These are phyloP conservation scores for Lasioglossum baleicum DNA, from an alignment of 1,140 invertebrate genomes.

Conservation along the genomic window DNA sequence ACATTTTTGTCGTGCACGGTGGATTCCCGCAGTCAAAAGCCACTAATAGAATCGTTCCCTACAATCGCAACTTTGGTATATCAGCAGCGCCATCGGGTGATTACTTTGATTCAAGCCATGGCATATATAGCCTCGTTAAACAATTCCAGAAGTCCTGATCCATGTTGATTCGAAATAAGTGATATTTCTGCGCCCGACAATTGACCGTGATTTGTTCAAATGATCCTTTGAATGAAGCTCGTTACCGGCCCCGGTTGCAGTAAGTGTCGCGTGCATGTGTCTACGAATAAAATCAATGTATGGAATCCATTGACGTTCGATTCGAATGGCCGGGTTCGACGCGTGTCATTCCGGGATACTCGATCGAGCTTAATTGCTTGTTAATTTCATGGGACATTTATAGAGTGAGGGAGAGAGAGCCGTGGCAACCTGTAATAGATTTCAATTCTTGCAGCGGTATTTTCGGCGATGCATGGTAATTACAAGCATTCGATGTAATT, in stretches of 20 bases:
- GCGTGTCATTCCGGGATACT: background rate
- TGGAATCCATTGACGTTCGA: conserved; percentile 11
- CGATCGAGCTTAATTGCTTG: conserved; percentile 39
- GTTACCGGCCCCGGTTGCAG: conserved; percentile 1
- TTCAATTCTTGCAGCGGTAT: background rate
- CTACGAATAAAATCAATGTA: conserved; percentile 47
- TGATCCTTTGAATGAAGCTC: conserved; percentile 44
- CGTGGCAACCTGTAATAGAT: background rate
- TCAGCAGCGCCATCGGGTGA: too few species aligned
- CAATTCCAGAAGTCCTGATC: background rate
- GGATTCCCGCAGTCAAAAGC: too few species aligned
- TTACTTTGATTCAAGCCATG: conserved; percentile 4
- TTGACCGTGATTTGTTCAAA: conserved; percentile 34
- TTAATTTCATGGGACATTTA: conserved; percentile 33
- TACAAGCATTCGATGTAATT: background rate
- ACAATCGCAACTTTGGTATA: too few species aligned
- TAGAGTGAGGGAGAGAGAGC: background rate
- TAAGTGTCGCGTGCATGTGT: conserved; percentile 4
- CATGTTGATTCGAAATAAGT: conserved; percentile 17
- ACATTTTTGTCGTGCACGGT: too few species aligned
- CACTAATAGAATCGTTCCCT: too few species aligned
- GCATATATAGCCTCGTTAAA: background rate
- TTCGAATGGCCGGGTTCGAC: conserved; percentile 10
- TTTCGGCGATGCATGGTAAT: background rate
- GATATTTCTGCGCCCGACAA: conserved; percentile 15